Conservation (phyloP, 1,140 invertebrate genomes). For the Halesus radiatus region DNA sequence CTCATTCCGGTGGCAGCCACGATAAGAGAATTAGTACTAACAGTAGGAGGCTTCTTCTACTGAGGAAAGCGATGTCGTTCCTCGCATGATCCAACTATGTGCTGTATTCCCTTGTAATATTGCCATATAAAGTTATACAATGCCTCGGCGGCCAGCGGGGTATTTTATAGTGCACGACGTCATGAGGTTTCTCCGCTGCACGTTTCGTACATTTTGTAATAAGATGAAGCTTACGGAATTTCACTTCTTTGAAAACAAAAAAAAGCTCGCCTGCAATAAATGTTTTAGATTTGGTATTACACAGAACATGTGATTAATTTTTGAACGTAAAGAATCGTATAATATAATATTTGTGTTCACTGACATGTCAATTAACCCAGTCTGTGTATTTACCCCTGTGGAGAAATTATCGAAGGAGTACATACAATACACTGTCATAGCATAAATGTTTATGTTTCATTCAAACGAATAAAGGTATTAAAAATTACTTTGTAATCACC, state of each 20-base stretch:
- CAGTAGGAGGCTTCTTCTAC: background rate
- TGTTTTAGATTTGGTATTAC: too few relatives aligned
- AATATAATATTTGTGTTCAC: too few relatives aligned
- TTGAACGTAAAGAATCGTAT: too few relatives aligned
- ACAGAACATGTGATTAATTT: too few relatives aligned
- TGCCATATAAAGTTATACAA: conserved; percentile 27
- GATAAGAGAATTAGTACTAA: background rate
- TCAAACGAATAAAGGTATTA: too few relatives aligned
- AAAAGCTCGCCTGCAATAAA: too few relatives aligned
- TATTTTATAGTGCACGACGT: conserved; percentile 23
- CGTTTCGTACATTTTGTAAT: background rate
- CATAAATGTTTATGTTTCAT: too few relatives aligned
- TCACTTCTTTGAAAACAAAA: background rate
- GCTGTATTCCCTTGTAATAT: conserved; percentile 4
- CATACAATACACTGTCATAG: too few relatives aligned
- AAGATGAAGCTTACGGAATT: conserved; percentile 6
- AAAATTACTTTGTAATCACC: too few relatives aligned
- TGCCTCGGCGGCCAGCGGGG: conserved; percentile 4
- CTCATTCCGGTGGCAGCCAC: background rate
- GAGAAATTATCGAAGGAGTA: too few relatives aligned
- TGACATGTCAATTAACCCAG: too few relatives aligned
- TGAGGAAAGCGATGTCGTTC: background rate
- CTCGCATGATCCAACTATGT: conserved; percentile 18
- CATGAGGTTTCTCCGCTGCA: background rate
- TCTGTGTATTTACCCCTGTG: too few relatives aligned